Evolutionary conservation across 1,140 invertebrate species (phyloP), one percentile per base, ranked within the genome.

Genomic region (Drosophila arawakana): DNA sequence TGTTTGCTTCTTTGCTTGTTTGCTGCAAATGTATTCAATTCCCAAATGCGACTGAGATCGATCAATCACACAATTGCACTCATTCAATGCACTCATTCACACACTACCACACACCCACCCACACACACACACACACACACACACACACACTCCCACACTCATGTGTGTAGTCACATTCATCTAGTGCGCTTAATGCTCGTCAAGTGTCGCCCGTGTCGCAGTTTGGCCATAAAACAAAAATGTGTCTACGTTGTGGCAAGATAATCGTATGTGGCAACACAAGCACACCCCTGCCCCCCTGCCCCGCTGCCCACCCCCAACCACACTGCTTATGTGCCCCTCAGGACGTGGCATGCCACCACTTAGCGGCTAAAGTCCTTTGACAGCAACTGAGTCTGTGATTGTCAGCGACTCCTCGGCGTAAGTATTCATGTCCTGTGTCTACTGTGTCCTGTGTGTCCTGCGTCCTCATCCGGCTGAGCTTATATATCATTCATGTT

Each of bases 401-500:
- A 81, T 81, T 76, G 63, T 54, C 34, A 11, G 50, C 50, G 34
- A 54, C 50, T 54, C 50, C 2, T 47, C 7, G 18, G 7, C 18
- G 7, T 41, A 41, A 41, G 39, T 41, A 30, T 30, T 30, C 25
- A 30, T 30, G 39, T 11, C 3, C 39, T n/a, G 44, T 18, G 44
- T 46, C 44, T 46, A 15, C 59, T 7, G 15, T 8, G 7, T 62
- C 34, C 46, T 37, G 44, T 59, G 7, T 8, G 7, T 41, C n/a
- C 34, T 63, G 10, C 7, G 8, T 9, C 47, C 39, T 10, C 37
- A 3, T 50, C 35, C 37, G 7, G 21, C 37, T 44, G 11, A 49
- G 68, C 83, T 88, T 79, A 88, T 86, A 83, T 86, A 71, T 88
- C 84, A 86, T 88, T 88, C 76, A 89, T 88, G 81, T 81, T 25